Percentiles rank a stretch among this genome's conserved stretches.
Evolutionary conservation across 2,113 vertebrate species (phyloP).

Genomic region (Cygnus atratus): DNA sequence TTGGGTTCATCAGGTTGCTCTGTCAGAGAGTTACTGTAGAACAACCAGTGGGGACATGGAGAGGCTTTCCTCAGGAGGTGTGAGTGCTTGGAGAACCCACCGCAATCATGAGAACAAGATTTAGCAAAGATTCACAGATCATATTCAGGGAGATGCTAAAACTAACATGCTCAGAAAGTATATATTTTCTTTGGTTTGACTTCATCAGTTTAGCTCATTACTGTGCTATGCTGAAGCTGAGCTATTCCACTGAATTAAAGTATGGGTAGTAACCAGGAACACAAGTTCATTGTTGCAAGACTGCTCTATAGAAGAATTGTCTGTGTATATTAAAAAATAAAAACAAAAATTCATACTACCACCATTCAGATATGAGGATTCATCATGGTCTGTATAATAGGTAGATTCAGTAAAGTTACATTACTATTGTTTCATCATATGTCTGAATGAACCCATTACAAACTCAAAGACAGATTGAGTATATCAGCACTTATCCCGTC

Average conservation of each 20-base stretch:
- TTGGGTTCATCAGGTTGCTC: background rate
- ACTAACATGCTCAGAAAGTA: background rate
- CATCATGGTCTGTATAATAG: background rate
- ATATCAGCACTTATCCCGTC: background rate
- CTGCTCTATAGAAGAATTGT: background rate
- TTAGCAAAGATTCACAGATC: background rate
- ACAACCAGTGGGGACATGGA: background rate
- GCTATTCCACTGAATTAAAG: background rate
- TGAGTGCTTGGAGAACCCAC: background rate
- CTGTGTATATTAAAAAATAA: background rate
- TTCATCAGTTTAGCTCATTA: background rate
- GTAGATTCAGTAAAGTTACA: background rate
- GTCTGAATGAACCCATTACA: background rate
- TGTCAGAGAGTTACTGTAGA: background rate
- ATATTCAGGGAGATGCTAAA: background rate
- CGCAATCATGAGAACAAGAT: background rate
- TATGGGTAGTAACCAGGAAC: background rate
- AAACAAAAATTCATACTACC: background rate
- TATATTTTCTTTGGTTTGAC: background rate
- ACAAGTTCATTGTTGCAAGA: background rate
- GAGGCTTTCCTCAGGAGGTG: background rate
- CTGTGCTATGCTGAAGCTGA: background rate
- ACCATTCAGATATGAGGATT: background rate
- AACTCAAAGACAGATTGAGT: background rate
- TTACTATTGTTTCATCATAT: background rate